phyloP scores from a whole-genome alignment of 2,888 invertebrate species.

The Belgica antarctica region DNA sequence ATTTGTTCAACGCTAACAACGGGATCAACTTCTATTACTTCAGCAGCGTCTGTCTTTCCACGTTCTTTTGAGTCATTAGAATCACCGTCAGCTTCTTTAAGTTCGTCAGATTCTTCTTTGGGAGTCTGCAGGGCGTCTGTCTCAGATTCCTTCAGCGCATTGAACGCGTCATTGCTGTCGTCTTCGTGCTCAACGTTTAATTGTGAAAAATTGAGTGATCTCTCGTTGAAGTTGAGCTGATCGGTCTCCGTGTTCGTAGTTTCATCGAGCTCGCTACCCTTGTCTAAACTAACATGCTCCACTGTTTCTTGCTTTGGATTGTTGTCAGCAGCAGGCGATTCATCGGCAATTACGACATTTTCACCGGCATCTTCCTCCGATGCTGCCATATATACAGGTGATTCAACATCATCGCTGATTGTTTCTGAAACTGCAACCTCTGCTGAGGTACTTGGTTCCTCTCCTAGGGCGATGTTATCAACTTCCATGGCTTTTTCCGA shows the following conservation, averaged over 20 bases:
- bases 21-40: neutral
- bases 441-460: too few species aligned
- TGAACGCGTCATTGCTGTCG: slow-evolving; percentile 39
- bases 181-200: slow-evolving; percentile 2
- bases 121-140: slow-evolving; percentile 2
- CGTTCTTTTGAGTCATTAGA: slow-evolving; percentile 44
- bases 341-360: neutral
- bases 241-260: neutral
- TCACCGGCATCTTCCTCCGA: slow-evolving; percentile 6
- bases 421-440: too few species aligned
- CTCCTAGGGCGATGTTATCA: too few species aligned
- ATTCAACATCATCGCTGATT: too few species aligned
- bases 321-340: neutral
- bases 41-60: neutral
- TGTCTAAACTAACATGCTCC: neutral
- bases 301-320: neutral
- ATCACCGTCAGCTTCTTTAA: slow-evolving; percentile 45
- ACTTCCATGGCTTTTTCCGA: neutral
- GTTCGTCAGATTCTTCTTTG: slow-evolving; percentile 38
- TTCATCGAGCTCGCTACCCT: neutral
- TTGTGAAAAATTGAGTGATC: slow-evolving; percentile 37
- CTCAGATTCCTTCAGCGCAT: slow-evolving; percentile 28
- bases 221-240: slow-evolving; percentile 24
- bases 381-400: too few species aligned
- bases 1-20: slow-evolving; percentile 5